Evolutionary conservation across 2,113 vertebrate species (phyloP).

Genomic region (Ariopsis seemanni): DNA sequence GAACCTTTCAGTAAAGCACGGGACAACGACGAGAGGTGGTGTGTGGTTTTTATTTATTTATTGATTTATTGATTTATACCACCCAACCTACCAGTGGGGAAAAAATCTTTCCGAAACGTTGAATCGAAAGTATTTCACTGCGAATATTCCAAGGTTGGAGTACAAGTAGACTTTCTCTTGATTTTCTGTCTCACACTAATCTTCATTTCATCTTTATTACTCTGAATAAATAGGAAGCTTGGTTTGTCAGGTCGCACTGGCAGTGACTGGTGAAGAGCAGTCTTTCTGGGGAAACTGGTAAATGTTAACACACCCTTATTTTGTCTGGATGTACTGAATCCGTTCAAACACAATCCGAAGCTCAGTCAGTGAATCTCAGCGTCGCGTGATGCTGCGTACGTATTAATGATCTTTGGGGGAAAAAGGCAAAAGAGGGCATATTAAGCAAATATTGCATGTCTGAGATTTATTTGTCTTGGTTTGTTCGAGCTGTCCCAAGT

Average conservation of each 20-base stretch:
- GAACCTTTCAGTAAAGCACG: too few species aligned
- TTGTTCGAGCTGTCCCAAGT: not conserved
- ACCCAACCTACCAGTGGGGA: not conserved
- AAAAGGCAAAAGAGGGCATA: not conserved
- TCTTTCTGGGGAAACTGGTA: not conserved
- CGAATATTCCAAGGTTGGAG: not conserved
- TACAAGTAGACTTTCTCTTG: not conserved
- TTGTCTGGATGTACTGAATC: not conserved
- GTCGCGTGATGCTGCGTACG: not conserved
- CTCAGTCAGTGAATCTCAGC: not conserved
- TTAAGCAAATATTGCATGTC: not conserved
- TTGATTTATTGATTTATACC: too few species aligned
- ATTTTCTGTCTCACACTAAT: too few species aligned
- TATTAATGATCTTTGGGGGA: not conserved
- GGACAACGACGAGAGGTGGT: too few species aligned
- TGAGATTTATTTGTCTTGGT: slow-evolving; percentile 7
- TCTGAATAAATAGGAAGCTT: not conserved
- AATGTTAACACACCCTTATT: not conserved
- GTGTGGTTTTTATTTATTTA: too few species aligned
- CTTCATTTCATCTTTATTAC: too few species aligned
- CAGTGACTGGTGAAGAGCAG: not conserved
- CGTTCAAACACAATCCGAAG: slow-evolving; percentile 17
- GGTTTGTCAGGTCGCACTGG: not conserved
- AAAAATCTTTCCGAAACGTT: not conserved
- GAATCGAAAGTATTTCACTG: not conserved